Base-by-base conservation (phyloP, 2,113 vertebrate genomes). In the Speoplatyrhinus poulsoni region DNA sequence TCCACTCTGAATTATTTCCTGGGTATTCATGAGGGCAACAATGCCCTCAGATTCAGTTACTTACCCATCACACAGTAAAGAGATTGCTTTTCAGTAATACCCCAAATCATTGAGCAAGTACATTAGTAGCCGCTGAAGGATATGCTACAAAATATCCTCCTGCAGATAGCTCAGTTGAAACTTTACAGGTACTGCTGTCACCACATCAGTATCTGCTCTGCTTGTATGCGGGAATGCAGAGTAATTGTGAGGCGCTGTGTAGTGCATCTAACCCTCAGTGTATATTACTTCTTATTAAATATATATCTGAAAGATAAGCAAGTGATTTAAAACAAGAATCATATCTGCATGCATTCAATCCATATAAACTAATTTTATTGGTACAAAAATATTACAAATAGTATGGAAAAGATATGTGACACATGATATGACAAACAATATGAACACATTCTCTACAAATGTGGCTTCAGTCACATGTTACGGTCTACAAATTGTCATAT, bases 1-100 rank as follows among this genome's bases (percentile, higher is more conserved):
- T 80, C 86, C 82, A 89, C 87, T 87, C 82, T 92, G 91, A 93
- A 94, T 93, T 86, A 92, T 89, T 94, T 94, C 92, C 93, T 93
- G 90, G 85, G 90, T 85, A 93, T 91, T 90, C 88, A 89, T 71
- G 79, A 79, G 84, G 87, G 85, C 83, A 91, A 92, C 90, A 87
- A 88, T 87, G 83, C 79, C 68, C 66, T 71, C 60, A 65, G 83
- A 80, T 91, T 86, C 7, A 65, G 88, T 91, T 89, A 85, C 88
- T 70, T 79, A 83, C 77, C 85, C 89, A 86, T 86, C 83, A 88
- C 60, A 67, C 36, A 70, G 68, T 75, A 15, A 72, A 76, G 67
- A 69, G 70, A 72, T 79, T 69, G 58, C 73, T 68, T 86, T 84
- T 67, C 67, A 82, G 68, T 71, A 73, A 82, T 86, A 85, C 80